Evolutionary conservation across 2,888 invertebrate species (phyloP).

Genomic region (Nudaria mundana): DNA sequence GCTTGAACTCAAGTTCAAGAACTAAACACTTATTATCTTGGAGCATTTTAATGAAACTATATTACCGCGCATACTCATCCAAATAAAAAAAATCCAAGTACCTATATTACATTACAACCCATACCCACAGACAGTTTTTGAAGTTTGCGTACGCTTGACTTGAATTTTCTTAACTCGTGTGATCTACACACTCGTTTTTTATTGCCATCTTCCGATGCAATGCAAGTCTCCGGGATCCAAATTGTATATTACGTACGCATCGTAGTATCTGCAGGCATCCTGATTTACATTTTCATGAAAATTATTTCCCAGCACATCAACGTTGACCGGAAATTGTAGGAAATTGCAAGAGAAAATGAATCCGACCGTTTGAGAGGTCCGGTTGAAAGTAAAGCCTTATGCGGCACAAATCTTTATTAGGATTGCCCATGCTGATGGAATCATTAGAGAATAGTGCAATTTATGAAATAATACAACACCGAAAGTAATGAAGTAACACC

Average conservation of each 20-base stretch:
- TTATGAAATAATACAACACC: too few species aligned
- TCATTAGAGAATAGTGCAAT: too few species aligned
- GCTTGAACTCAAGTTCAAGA: constrained; percentile 71
- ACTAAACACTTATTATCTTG: constrained; percentile 7
- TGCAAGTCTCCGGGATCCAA: too few species aligned
- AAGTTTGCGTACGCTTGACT: too few species aligned
- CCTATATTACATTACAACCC: too few species aligned
- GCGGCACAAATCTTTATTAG: constrained; percentile 35
- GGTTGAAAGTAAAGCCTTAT: constrained; percentile 36
- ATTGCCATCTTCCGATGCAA: too few species aligned
- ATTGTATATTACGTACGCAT: too few species aligned
- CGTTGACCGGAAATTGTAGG: constrained; percentile 79
- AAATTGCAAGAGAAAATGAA: constrained; percentile 81
- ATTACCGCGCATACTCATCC: background rate
- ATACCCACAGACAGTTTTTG: background rate
- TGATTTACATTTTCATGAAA: constrained; percentile 43
- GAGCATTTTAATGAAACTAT: background rate
- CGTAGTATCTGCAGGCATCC: constrained; percentile 3
- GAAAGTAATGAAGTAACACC: too few species aligned
- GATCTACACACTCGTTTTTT: too few species aligned
- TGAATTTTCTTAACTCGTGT: too few species aligned
- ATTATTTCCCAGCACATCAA: constrained; percentile 69
- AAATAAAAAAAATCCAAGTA: too few species aligned
- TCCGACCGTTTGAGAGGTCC: constrained; percentile 70
- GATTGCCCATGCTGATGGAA: constrained; percentile 29